Percentiles rank a stretch among this genome's conserved stretches.
Evolutionary conservation across 2,888 invertebrate genomes (phyloP).

Genomic region (Nysson spinosus): DNA sequence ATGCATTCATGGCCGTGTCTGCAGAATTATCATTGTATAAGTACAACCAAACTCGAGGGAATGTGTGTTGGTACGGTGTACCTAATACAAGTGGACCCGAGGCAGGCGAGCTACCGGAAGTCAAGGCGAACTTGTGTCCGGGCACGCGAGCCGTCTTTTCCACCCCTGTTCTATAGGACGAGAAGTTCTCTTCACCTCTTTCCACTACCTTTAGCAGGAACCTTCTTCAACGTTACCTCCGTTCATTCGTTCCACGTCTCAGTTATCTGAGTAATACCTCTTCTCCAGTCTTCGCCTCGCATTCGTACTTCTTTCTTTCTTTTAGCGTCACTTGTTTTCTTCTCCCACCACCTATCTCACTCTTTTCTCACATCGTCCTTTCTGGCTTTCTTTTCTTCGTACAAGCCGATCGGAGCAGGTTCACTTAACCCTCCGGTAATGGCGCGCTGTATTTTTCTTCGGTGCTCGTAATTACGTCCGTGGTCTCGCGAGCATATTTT

Average conservation of each 20-base stretch:
- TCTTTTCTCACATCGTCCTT: slow-evolving; percentile 16
- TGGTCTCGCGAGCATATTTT: slow-evolving; percentile 58
- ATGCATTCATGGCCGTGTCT: slow-evolving; percentile 26
- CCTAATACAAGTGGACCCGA: slow-evolving; percentile 69
- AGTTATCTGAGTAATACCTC: slow-evolving; percentile 69
- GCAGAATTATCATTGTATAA: not conserved
- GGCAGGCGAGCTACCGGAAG: slow-evolving; percentile 72
- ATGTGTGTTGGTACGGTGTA: slow-evolving; percentile 37
- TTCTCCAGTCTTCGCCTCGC: slow-evolving; percentile 24
- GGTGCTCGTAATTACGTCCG: slow-evolving; percentile 64
- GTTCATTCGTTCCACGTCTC: slow-evolving; percentile 69
- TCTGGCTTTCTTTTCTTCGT: slow-evolving; percentile 24
- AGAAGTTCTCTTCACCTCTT: not conserved
- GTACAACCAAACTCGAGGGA: slow-evolving; percentile 11
- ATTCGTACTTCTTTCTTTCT: slow-evolving; percentile 1
- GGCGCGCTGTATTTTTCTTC: slow-evolving; percentile 68
- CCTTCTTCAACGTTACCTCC: slow-evolving; percentile 46
- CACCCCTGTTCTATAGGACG: slow-evolving; percentile 29
- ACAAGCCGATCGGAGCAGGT: slow-evolving; percentile 42
- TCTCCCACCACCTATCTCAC: not conserved
- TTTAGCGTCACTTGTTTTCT: not conserved
- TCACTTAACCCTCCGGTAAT: slow-evolving; percentile 62
- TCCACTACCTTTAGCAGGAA: no score
- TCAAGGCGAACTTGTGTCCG: slow-evolving; percentile 63
- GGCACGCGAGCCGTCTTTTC: slow-evolving; percentile 57